These are phyloP conservation scores for Amblyjoppa fuscipennis DNA, from an alignment of 2,888 invertebrate species.

Conservation along the genomic window DNA sequence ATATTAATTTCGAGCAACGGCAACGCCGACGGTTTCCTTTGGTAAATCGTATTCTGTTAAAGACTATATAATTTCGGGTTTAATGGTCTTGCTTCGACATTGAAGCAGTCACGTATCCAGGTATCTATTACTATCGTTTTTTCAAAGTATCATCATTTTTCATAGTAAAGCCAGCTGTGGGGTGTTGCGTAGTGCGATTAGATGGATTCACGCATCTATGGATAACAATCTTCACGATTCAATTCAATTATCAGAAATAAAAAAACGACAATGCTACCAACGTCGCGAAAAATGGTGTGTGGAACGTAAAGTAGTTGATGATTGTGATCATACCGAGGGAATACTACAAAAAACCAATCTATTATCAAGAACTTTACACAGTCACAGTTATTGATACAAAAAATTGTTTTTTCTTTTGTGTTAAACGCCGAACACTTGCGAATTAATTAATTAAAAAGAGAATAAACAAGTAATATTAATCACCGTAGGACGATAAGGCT, in stretches of 20 bases:
- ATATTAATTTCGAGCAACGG: slow-evolving; percentile 11
- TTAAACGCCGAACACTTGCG: slow-evolving; percentile 76
- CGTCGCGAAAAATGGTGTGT: slow-evolving; percentile 9
- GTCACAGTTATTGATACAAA: slow-evolving; percentile 72
- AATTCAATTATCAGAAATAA: background rate
- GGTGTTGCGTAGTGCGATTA: slow-evolving; percentile 27
- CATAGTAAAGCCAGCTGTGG: slow-evolving; percentile 39
- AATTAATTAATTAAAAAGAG: slow-evolving; percentile 65
- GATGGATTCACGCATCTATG: slow-evolving; percentile 10
- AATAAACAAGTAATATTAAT: slow-evolving; percentile 27
- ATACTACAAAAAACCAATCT: slow-evolving; percentile 37
- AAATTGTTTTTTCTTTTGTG: slow-evolving; percentile 60
- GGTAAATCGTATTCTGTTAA: background rate
- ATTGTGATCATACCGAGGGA: slow-evolving; percentile 18
- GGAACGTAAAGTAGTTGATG: slow-evolving; percentile 14
- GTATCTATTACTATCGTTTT: slow-evolving; percentile 47
- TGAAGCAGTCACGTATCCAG: slow-evolving; percentile 31
- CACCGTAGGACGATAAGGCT: slow-evolving; percentile 14
- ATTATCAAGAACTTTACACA: slow-evolving; percentile 52
- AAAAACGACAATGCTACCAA: slow-evolving; percentile 12
- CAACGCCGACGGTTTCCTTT: background rate
- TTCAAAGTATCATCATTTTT: slow-evolving; percentile 37
- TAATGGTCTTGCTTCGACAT: slow-evolving; percentile 7
- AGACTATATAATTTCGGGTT: background rate
- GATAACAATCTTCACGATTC: slow-evolving; percentile 20